A percentile compares a stretch with the other conserved stretches of the same genome.
These are phyloP conservation scores for Papilio xuthus DNA, from an alignment of 1,140 invertebrate genomes.

Conservation along the genomic window DNA sequence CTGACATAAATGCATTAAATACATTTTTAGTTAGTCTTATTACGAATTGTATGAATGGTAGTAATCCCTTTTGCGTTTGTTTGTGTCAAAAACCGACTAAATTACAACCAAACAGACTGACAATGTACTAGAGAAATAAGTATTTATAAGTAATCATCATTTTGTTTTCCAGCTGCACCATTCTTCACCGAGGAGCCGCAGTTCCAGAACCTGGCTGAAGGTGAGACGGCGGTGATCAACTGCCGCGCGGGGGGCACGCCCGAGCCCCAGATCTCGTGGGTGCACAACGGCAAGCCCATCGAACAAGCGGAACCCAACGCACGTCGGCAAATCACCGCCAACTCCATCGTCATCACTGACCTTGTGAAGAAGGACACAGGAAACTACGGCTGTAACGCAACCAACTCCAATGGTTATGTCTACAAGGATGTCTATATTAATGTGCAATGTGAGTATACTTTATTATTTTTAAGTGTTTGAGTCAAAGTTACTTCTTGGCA, in stretches of 20 bases:
- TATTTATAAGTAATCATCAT: not conserved
- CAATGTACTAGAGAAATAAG: not conserved
- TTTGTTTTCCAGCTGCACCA: slow-evolving; percentile 86
- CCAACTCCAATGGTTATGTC: slow-evolving; percentile 98
- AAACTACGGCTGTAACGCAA: slow-evolving; percentile 99
- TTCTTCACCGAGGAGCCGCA: slow-evolving; percentile 97
- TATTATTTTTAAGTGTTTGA: not conserved
- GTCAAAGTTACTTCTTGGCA: too few species aligned
- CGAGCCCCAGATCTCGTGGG: slow-evolving; percentile 96
- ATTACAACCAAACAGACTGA: not conserved
- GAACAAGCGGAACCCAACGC: slow-evolving; percentile 88
- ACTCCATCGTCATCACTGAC: slow-evolving; percentile 91
- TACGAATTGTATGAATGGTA: not conserved
- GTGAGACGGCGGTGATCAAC: slow-evolving; percentile 92
- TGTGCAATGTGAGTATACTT: slow-evolving; percentile 86
- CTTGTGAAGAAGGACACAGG: slow-evolving; percentile 95
- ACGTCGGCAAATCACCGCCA: slow-evolving; percentile 85
- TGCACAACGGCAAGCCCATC: slow-evolving; percentile 96
- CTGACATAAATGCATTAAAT: not conserved
- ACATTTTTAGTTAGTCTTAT: not conserved
- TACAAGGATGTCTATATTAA: slow-evolving; percentile 99
- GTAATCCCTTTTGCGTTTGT: not conserved
- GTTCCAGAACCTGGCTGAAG: slow-evolving; percentile 94
- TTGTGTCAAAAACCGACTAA: not conserved
- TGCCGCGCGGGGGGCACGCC: slow-evolving; percentile 95